Conservation (phyloP, 2,797 vertebrate species). For the Hybognathus amarus region DNA sequence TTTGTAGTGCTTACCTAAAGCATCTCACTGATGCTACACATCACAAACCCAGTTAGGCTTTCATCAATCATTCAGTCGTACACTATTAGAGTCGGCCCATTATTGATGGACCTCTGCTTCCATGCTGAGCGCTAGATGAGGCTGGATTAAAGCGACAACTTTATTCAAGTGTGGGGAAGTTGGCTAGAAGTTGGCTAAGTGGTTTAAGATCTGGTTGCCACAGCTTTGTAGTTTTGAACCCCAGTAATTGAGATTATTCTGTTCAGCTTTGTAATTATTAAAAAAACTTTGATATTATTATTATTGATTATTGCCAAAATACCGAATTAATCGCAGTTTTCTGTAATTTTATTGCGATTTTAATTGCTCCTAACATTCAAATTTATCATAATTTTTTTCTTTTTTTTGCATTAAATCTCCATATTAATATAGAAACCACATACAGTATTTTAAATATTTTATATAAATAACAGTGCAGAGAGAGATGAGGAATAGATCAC, state of each 20-base stretch:
- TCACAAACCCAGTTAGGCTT: conserved; percentile 4
- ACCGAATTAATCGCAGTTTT: too few species aligned
- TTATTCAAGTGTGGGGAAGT: background rate
- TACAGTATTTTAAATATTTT: too few species aligned
- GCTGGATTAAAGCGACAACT: background rate
- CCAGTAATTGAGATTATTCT: background rate
- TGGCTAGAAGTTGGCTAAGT: background rate
- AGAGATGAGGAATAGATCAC: background rate
- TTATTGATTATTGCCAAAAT: too few species aligned
- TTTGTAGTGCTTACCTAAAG: conserved; percentile 40
- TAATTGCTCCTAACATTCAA: too few species aligned
- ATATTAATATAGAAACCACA: too few species aligned
- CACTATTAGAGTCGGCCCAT: conserved; percentile 28
- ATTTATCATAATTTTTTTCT: too few species aligned
- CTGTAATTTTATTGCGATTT: too few species aligned
- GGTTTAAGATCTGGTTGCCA: background rate
- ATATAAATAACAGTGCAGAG: background rate
- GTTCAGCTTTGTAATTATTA: background rate
- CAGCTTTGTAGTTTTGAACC: background rate
- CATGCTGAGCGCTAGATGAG: background rate
- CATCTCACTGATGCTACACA: conserved; percentile 14
- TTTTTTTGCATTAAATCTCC: too few species aligned
- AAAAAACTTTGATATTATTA: too few species aligned
- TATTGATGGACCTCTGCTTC: conserved; percentile 38
- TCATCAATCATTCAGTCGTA: conserved; percentile 33